Evolutionary conservation across 2,113 vertebrate genomes (phyloP), one percentile per base, ranked within the genome.

Genomic region (Mustela nigripes): DNA sequence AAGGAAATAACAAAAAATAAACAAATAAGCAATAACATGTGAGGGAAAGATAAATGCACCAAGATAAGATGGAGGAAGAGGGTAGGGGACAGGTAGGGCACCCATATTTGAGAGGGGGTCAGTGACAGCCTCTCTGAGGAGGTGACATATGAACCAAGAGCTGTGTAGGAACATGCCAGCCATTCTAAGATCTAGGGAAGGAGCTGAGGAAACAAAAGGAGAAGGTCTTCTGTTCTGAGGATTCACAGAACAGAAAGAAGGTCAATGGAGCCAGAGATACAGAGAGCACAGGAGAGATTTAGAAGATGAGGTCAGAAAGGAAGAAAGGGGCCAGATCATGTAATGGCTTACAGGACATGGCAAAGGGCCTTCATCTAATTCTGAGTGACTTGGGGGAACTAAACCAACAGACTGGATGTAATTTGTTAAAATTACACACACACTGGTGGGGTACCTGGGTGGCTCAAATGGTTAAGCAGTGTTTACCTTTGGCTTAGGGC

Each of bases 311-410:
- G 11, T n/a, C 81, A 62, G 36, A 58, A 60, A 60, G 33, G 11
- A 45, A 7, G 31, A 18, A 53, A 69, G 31, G n/a, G 19, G 6
- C 33, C 65, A 74, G 45, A 21, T 31, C 10, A 12, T 15, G 21
- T 5, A 26, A 11, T 33, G 18, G 36, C 15, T 53, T 74, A 11
- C 9, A 87, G 22, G 24, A 50, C 21, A 36, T 33, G 7, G 4
- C 62, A 26, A 69, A 42, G 58, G 93, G 7, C 81, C 90, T 84
- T 87, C 16, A 60, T 39, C 93, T 94, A 45, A 86, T 65, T 89
- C 53, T 84, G 50, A 91, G 18, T 53, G 26, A 56, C 5, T 22
- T n/a, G 15, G n/a, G 36, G 7, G 21, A 90, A 92, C 28, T 79
- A 56, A 86, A 93, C 58, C 28, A 58, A 82, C n/a, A 85, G 33